These are phyloP conservation scores for Trissolcus brochymenae DNA, from an alignment of 2,888 invertebrate genomes.

Conservation along the genomic window DNA sequence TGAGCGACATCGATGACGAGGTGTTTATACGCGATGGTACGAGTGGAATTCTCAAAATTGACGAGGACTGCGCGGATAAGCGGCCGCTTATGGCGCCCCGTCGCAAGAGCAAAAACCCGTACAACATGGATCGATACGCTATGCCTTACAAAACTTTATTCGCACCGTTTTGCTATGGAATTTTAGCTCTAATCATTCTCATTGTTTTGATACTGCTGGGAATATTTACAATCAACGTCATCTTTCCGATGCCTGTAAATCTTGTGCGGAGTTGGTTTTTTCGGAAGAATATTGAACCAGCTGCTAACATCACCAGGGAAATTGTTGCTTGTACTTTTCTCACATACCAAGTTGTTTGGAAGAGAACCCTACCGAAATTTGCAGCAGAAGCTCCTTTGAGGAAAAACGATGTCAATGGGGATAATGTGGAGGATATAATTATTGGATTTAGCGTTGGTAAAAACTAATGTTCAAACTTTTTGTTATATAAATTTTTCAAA, in stretches of 20 bases:
- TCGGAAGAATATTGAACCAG: slow-evolving; percentile 50
- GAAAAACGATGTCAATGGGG: slow-evolving; percentile 84
- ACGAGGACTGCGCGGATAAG: slow-evolving; percentile 83
- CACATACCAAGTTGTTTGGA: slow-evolving; percentile 82
- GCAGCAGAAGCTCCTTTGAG: slow-evolving; percentile 86
- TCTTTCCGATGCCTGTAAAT: slow-evolving; percentile 82
- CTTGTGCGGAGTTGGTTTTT: slow-evolving; percentile 80
- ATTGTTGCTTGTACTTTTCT: slow-evolving; percentile 81
- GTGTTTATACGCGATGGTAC: slow-evolving; percentile 86
- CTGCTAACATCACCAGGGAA: slow-evolving; percentile 65
- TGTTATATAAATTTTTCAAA: background rate
- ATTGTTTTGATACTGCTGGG: slow-evolving; percentile 81
- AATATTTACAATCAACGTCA: slow-evolving; percentile 80
- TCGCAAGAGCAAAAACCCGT: slow-evolving; percentile 78
- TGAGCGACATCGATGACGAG: slow-evolving; percentile 87
- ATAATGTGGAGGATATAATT: slow-evolving; percentile 84
- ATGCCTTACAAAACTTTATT: slow-evolving; percentile 80
- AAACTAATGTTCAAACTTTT: background rate
- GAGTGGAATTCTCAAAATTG: slow-evolving; percentile 80
- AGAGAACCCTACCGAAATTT: slow-evolving; percentile 82
- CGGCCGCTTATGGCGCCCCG: slow-evolving; percentile 86
- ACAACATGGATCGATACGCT: slow-evolving; percentile 78
- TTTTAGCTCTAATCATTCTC: slow-evolving; percentile 79
- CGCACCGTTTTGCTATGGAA: slow-evolving; percentile 82
- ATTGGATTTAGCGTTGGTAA: slow-evolving; percentile 87